A percentile compares a stretch with the other conserved stretches of the same genome.
These are phyloP conservation scores for Microchrysa polita DNA, from an alignment of 2,888 invertebrate genomes.

Conservation along the genomic window DNA sequence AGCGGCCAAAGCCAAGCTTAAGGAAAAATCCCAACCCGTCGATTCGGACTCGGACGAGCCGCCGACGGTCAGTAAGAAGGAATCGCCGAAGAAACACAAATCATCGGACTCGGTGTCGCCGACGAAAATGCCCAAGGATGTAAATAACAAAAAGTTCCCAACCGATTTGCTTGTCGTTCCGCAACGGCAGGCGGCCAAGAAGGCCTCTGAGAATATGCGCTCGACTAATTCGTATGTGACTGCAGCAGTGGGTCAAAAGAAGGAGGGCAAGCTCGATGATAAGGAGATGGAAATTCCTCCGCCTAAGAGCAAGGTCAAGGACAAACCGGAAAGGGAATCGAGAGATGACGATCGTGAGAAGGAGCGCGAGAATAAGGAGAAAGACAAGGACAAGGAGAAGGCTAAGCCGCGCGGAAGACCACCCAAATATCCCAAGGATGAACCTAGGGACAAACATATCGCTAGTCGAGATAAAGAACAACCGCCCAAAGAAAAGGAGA, in stretches of 20 bases:
- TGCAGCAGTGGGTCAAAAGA: slow-evolving; percentile 38
- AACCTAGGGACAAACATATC: slow-evolving; percentile 53
- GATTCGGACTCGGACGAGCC: slow-evolving; percentile 29
- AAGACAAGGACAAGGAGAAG: slow-evolving; percentile 55
- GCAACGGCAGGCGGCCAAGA: slow-evolving; percentile 89
- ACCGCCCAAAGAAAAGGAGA: slow-evolving; percentile 58
- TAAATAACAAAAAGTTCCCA: slow-evolving; percentile 67
- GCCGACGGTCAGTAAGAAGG: slow-evolving; percentile 30
- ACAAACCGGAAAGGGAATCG: slow-evolving; percentile 51
- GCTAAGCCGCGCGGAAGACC: slow-evolving; percentile 57
- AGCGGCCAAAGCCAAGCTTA: slow-evolving; percentile 9
- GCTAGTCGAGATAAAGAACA: slow-evolving; percentile 18
- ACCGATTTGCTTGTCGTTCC: slow-evolving; percentile 84
- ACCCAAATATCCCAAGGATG: slow-evolving; percentile 61
- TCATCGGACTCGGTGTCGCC: slow-evolving; percentile 16
- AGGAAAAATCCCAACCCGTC: not conserved
- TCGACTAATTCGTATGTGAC: slow-evolving; percentile 67
- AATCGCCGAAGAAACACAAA: slow-evolving; percentile 35
- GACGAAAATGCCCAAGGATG: slow-evolving; percentile 20
- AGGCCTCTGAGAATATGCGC: slow-evolving; percentile 87
- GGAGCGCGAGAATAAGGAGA: slow-evolving; percentile 56
- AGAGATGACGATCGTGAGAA: slow-evolving; percentile 64
- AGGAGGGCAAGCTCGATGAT: slow-evolving; percentile 45
- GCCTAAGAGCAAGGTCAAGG: slow-evolving; percentile 54
- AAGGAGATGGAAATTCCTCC: slow-evolving; percentile 52